Evolutionary conservation across 1,140 invertebrate species (phyloP).

Genomic region (Geopemphigus sp.): DNA sequence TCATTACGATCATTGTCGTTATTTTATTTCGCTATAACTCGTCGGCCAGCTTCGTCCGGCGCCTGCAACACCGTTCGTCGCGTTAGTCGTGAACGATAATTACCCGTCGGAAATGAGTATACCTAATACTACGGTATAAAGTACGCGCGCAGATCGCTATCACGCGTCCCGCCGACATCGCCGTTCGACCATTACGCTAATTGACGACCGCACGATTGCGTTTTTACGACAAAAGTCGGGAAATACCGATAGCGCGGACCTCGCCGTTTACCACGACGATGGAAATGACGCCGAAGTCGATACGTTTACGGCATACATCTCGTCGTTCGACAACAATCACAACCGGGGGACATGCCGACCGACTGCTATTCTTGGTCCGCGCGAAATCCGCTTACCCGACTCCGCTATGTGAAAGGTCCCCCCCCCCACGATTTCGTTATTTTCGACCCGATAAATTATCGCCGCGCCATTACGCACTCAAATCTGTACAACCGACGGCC

Average conservation of each 20-base stretch:
- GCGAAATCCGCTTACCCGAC: too few species aligned
- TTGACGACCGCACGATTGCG: slow-evolving; percentile 13
- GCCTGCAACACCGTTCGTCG: not conserved
- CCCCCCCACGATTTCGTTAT: too few species aligned
- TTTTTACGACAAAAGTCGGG: not conserved
- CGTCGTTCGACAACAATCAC: too few species aligned
- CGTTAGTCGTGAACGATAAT: not conserved
- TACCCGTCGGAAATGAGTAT: not conserved
- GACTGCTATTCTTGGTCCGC: too few species aligned
- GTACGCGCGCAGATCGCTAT: not conserved
- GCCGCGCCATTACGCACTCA: too few species aligned
- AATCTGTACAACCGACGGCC: not conserved
- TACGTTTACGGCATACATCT: too few species aligned
- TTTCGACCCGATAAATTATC: too few species aligned
- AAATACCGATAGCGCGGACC: too few species aligned
- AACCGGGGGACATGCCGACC: too few species aligned
- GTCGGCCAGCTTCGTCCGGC: not conserved
- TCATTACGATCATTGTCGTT: not conserved
- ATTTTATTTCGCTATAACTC: not conserved
- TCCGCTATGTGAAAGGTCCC: too few species aligned
- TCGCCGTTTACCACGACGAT: too few species aligned
- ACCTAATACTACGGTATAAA: not conserved
- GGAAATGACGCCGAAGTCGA: too few species aligned
- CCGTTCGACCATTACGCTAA: not conserved
- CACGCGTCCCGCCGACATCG: not conserved